Evolutionary conservation across 2,797 vertebrate species (phyloP).

Genomic region (Eulemur albifrons): DNA sequence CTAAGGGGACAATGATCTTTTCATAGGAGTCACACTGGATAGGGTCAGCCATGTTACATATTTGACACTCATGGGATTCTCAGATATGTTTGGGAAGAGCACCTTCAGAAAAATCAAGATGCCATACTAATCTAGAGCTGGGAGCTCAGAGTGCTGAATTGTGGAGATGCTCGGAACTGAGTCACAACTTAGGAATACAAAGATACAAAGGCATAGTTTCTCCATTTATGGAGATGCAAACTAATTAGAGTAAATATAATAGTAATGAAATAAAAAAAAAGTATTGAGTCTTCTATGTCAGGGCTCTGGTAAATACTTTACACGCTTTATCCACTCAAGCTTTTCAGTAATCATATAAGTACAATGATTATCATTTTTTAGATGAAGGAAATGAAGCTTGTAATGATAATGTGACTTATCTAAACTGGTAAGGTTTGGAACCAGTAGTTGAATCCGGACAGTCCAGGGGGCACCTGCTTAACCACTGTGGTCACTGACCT

Average conservation of each 20-base stretch:
- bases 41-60: neutral
- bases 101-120: neutral
- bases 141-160: neutral
- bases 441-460: neutral
- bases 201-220: neutral
- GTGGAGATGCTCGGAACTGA: neutral
- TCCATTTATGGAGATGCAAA: neutral
- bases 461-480: neutral
- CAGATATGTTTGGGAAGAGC: neutral
- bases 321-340: neutral
- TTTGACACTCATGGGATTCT: neutral
- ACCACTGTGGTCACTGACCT: neutral
- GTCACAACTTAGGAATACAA: neutral
- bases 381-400: constrained; percentile 1
- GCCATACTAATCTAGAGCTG: neutral
- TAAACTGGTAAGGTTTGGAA: neutral
- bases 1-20: neutral
- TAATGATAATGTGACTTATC: neutral
- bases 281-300: neutral
- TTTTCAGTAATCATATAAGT: neutral
- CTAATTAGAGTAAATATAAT: neutral
- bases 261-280: neutral
- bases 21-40: neutral
- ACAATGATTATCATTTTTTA: constrained; percentile 9
- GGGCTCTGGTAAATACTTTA: neutral